Conservation (phyloP, 2,797 vertebrate species). For the Catharus ustulatus region DNA sequence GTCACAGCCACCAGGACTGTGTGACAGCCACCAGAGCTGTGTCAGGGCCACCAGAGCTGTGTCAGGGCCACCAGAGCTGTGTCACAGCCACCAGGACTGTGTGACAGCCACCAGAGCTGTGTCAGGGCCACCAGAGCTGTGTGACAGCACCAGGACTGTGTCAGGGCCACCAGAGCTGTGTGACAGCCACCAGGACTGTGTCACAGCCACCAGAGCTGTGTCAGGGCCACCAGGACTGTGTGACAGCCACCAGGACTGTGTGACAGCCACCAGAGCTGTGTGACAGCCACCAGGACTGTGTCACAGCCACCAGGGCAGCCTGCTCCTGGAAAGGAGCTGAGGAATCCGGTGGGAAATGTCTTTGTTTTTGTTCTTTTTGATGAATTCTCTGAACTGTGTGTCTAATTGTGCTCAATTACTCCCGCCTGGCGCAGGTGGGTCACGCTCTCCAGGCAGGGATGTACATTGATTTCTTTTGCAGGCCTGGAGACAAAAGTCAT, state of each 20-base stretch:
- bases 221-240: no score
- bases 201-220: no score
- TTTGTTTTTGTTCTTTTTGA: conserved; percentile 47
- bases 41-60: no score
- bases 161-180: neutral
- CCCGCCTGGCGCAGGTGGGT: conserved; percentile 52
- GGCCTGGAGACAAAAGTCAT: conserved; percentile 68
- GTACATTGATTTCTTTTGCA: conserved; percentile 67
- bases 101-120: neutral
- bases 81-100: neutral
- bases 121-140: neutral
- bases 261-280: no score
- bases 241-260: no score
- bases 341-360: neutral
- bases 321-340: neutral
- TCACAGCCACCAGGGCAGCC: neutral
- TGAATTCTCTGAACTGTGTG: conserved; percentile 42
- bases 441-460: conserved; percentile 55
- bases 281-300: no score
- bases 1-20: no score
- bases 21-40: neutral
- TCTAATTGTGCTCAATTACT: conserved; percentile 72
- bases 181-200: no score
- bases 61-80: no score
- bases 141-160: no score